Conservation (phyloP, 2,797 vertebrate species). For the Myoxocephalus aenaeus region DNA sequence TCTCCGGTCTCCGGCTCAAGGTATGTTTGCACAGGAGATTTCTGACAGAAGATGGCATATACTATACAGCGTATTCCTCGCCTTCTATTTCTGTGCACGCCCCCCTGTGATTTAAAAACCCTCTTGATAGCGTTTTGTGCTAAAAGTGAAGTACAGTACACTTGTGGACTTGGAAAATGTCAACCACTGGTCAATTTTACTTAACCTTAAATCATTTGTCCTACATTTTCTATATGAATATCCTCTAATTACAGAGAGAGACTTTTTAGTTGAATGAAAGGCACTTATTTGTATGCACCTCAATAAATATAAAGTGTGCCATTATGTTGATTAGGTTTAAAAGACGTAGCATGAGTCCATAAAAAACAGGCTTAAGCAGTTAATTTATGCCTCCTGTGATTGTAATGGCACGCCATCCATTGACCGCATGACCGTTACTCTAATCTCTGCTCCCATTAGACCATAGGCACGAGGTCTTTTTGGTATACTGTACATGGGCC, state of each 20-base stretch:
- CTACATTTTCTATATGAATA: slow-evolving; percentile 22
- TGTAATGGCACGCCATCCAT: slow-evolving; percentile 35
- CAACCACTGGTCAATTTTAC: slow-evolving; percentile 18
- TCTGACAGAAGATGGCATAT: slow-evolving; percentile 39
- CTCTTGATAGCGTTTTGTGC: slow-evolving; percentile 49
- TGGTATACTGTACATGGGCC: slow-evolving; percentile 21
- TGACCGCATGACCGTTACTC: slow-evolving; percentile 30
- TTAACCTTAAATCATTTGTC: slow-evolving; percentile 28
- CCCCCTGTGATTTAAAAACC: slow-evolving; percentile 58
- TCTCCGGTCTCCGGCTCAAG: slow-evolving; percentile 57
- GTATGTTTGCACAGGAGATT: slow-evolving; percentile 70
- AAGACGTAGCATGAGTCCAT: slow-evolving; percentile 9
- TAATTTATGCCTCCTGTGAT: slow-evolving; percentile 11
- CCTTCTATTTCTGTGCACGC: slow-evolving; percentile 65
- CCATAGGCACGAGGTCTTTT: slow-evolving; percentile 26
- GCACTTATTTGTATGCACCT: not conserved
- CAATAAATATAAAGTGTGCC: slow-evolving; percentile 3
- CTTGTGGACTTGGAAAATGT: slow-evolving; percentile 43
- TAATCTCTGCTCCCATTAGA: slow-evolving; percentile 41
- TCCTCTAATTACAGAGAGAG: not conserved
- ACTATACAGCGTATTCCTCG: slow-evolving; percentile 42
- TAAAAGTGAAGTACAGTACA: slow-evolving; percentile 45
- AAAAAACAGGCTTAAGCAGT: not conserved
- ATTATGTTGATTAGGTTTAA: slow-evolving; percentile 37
- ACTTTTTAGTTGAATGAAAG: not conserved